These are phyloP conservation scores for Clarias macrocephalus DNA, from an alignment of 2,113 vertebrate species.

Conservation along the genomic window DNA sequence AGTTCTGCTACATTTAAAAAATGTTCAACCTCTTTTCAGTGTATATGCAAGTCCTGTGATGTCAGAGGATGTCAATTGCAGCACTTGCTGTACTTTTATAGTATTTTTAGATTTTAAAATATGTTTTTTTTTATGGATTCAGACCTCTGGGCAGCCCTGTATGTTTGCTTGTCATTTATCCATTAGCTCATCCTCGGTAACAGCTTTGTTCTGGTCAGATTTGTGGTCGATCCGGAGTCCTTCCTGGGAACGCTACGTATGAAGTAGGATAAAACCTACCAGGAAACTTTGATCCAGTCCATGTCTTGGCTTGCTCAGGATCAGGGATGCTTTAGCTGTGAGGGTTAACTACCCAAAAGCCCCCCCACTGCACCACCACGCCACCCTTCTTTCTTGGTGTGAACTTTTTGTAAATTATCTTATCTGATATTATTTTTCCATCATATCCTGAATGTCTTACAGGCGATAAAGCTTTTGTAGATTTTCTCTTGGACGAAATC, in stretches of 20 bases:
- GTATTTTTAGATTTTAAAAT: too few relatives aligned
- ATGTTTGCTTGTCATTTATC: too few relatives aligned
- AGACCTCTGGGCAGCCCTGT: too few relatives aligned
- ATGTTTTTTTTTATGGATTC: too few relatives aligned
- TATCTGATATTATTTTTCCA: neutral
- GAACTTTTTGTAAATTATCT: neutral
- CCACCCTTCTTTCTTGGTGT: neutral
- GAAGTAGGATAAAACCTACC: neutral
- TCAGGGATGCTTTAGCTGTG: neutral
- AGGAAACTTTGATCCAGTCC: neutral
- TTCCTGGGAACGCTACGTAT: neutral
- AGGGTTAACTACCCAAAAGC: neutral
- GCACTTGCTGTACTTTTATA: too few relatives aligned
- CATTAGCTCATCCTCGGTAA: neutral
- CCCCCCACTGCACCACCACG: neutral
- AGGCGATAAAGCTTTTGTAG: constrained; percentile 92
- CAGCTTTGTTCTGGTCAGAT: neutral
- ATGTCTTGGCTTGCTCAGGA: neutral
- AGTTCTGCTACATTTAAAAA: too few relatives aligned
- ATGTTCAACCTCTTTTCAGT: too few relatives aligned
- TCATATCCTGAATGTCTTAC: neutral
- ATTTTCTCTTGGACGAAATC: constrained; percentile 89
- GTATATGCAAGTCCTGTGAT: too few relatives aligned
- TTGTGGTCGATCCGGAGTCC: neutral
- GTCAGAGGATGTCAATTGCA: too few relatives aligned